Conservation (phyloP, 1,140 invertebrate genomes). For the Monochamus saltuarius region DNA sequence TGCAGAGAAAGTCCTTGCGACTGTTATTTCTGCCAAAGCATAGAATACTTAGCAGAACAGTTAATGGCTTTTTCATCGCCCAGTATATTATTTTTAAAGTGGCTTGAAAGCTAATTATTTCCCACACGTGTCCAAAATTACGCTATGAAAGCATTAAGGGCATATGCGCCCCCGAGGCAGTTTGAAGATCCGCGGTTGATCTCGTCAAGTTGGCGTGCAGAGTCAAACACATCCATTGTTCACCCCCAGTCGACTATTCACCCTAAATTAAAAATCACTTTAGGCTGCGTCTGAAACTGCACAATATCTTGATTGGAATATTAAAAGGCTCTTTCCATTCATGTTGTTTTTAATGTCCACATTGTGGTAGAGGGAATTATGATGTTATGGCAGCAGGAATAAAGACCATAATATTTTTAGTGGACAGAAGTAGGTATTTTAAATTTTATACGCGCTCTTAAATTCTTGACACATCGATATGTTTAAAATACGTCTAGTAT, state of each 20-base stretch:
- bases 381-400: too few relatives aligned
- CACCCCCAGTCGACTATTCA: background rate
- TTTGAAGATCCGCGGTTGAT: constrained; percentile 3
- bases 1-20: too few relatives aligned
- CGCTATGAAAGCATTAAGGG: background rate
- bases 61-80: too few relatives aligned
- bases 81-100: background rate
- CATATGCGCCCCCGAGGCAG: background rate
- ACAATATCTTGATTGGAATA: constrained; percentile 15
- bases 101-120: background rate
- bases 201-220: background rate
- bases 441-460: too few relatives aligned
- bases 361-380: too few relatives aligned
- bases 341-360: too few relatives aligned
- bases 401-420: too few relatives aligned
- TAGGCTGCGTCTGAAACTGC: background rate
- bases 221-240: constrained; percentile 13
- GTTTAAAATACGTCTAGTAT: too few relatives aligned
- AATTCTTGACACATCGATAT: too few relatives aligned
- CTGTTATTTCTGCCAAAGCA: too few relatives aligned
- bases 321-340: constrained; percentile 2
- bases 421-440: too few relatives aligned
- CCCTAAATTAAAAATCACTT: background rate
- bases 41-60: too few relatives aligned
- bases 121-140: constrained; percentile 1